Conservation (phyloP, 2,113 vertebrate species). For the Oncorhynchus clarkii region DNA sequence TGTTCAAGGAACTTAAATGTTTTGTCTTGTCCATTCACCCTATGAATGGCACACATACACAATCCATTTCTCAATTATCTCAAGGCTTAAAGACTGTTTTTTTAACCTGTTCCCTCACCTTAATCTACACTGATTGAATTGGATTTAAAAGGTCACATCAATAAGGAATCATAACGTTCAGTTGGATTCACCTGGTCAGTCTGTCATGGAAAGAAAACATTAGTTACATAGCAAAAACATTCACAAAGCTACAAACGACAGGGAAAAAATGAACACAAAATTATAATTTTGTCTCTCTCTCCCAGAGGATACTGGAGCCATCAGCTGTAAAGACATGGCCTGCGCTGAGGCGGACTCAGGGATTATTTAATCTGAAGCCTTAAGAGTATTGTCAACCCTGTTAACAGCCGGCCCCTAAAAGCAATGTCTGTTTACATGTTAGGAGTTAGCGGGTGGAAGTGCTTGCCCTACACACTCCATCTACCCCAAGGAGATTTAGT, state of each 20-base stretch:
- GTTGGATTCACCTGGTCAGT: no score
- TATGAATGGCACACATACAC: no score
- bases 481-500: conserved; percentile 73
- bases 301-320: conserved; percentile 69
- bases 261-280: conserved; percentile 52
- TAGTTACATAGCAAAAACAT: no score
- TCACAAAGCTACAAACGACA: not conserved
- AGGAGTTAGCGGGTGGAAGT: conserved; percentile 65
- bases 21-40: no score
- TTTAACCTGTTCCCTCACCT: no score
- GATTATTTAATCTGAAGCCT: conserved; percentile 76
- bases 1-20: no score
- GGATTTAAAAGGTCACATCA: no score
- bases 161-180: no score
- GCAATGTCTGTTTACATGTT: conserved; percentile 77
- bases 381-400: conserved; percentile 74
- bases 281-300: conserved; percentile 56
- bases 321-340: conserved; percentile 74
- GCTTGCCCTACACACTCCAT: conserved; percentile 66
- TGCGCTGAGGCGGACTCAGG: conserved; percentile 56
- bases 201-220: no score
- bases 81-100: no score
- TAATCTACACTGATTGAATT: no score
- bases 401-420: conserved; percentile 75
- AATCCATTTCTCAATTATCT: no score